Evolutionary conservation across 2,113 vertebrate genomes (phyloP).

Genomic region (Mesoclemmys tuberculata): DNA sequence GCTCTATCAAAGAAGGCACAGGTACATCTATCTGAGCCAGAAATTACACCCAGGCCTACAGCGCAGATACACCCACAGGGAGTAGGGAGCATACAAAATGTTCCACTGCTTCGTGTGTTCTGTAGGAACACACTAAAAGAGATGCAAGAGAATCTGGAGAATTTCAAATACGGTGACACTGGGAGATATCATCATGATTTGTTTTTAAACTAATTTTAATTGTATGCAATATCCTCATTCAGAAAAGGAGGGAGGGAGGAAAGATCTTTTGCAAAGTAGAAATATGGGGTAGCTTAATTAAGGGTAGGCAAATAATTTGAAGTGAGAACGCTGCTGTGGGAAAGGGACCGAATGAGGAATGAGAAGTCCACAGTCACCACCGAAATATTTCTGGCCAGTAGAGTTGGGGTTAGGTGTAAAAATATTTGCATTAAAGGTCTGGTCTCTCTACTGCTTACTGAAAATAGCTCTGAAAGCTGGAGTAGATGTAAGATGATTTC

Average conservation of each 20-base stretch:
- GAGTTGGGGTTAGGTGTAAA: not conserved
- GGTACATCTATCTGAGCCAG: too few species aligned
- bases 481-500: not conserved
- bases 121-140: not conserved
- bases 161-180: too few species aligned
- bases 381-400: not conserved
- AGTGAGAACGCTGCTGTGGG: not conserved
- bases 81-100: not conserved
- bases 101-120: not conserved
- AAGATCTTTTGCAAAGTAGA: not conserved
- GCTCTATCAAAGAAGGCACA: too few species aligned
- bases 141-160: not conserved
- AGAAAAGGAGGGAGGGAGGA: not conserved
- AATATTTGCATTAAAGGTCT: not conserved
- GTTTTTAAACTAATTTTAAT: not conserved
- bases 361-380: accelerated
- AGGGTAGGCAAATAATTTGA: not conserved
- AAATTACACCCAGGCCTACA: too few species aligned
- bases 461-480: not conserved
- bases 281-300: not conserved
- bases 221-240: not conserved
- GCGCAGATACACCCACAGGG: too few species aligned
- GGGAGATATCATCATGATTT: not conserved
- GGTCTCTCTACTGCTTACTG: not conserved
- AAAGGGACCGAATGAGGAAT: not conserved